These are phyloP conservation scores for Drosophila azteca DNA, from an alignment of 1,140 invertebrate genomes.

Conservation along the genomic window DNA sequence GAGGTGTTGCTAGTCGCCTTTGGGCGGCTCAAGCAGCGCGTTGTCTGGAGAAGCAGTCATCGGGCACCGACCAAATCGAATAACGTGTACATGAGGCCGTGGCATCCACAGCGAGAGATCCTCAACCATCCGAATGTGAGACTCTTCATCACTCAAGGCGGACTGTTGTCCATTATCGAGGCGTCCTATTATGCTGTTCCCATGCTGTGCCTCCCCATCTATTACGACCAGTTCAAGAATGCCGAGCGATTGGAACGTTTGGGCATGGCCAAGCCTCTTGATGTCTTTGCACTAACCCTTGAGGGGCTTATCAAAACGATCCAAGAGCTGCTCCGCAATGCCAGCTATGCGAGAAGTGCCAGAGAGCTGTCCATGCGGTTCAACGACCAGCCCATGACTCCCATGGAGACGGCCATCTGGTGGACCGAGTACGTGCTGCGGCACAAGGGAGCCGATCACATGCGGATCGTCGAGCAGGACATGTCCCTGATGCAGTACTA, in stretches of 20 bases:
- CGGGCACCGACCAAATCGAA: conserved; percentile 67
- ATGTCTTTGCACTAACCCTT: background rate
- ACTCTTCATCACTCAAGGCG: conserved; percentile 86
- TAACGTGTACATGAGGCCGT: conserved; percentile 87
- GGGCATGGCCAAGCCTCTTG: conserved; percentile 84
- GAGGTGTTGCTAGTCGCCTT: conserved; percentile 42
- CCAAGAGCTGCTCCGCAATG: conserved; percentile 30
- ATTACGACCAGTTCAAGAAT: conserved; percentile 60
- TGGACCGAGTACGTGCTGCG: conserved; percentile 87
- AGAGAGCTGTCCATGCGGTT: conserved; percentile 84
- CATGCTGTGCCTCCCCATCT: conserved; percentile 50
- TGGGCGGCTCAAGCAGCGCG: conserved; percentile 64
- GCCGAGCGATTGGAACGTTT: conserved; percentile 74
- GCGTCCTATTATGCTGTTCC: conserved; percentile 71
- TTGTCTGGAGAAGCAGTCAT: conserved; percentile 85
- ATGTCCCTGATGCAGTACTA: conserved; percentile 69
- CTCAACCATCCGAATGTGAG: conserved; percentile 83
- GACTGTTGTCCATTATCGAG: conserved; percentile 84
- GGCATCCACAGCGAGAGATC: conserved; percentile 85
- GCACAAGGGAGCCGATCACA: conserved; percentile 76
- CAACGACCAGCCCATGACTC: conserved; percentile 85
- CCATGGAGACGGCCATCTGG: conserved; percentile 86
- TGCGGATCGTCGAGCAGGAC: conserved; percentile 83
- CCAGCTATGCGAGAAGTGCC: conserved; percentile 30
- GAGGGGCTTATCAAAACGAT: conserved; percentile 19